Conservation (phyloP, 2,113 vertebrate genomes). For the Ceyx cyanopectus region DNA sequence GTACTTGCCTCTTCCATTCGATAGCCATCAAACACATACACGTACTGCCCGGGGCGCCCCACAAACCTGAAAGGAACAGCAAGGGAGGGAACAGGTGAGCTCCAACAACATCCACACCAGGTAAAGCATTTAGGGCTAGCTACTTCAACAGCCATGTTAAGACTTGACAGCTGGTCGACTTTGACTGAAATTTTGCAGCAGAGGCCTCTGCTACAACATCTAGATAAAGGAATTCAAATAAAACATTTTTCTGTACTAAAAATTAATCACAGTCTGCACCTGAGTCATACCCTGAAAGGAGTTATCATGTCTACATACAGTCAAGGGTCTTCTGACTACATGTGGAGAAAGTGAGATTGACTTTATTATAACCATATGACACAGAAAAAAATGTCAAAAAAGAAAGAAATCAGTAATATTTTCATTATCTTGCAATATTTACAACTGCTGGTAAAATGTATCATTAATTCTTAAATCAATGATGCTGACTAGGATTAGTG, state of each 20-base stretch:
- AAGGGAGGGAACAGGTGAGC: background rate
- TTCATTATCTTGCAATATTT: background rate
- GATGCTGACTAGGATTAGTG: background rate
- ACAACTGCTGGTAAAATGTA: background rate
- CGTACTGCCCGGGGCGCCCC: slow-evolving; percentile 91
- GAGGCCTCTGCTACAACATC: background rate
- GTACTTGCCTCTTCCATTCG: slow-evolving; percentile 92
- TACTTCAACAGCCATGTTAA: background rate
- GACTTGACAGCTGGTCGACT: background rate
- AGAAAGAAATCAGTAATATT: background rate
- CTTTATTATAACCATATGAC: background rate
- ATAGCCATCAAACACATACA: slow-evolving; percentile 91
- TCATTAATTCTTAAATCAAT: background rate
- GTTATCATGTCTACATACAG: background rate
- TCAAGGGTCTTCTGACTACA: background rate
- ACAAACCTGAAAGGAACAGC: slow-evolving; percentile 84
- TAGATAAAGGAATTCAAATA: background rate
- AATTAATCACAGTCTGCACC: background rate
- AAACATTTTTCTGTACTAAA: background rate
- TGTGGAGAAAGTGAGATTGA: background rate
- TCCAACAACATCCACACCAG: background rate
- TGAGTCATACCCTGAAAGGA: background rate
- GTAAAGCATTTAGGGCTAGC: background rate
- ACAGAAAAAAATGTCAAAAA: background rate
- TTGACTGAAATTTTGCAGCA: background rate